phyloP scores from a whole-genome alignment of 2,888 invertebrate species.

The Hemithea aestivaria region DNA sequence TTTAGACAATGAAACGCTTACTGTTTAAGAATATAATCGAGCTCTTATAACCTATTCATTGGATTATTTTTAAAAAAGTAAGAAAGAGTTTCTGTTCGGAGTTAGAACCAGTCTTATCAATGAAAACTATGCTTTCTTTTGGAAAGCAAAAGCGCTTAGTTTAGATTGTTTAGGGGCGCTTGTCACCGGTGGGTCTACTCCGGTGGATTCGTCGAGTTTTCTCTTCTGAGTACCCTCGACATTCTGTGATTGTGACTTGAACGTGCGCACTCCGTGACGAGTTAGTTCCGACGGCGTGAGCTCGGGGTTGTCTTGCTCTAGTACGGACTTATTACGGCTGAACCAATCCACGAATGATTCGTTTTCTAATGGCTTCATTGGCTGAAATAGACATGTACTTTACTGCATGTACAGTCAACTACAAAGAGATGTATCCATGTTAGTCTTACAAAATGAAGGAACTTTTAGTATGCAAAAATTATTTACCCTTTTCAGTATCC shows the following conservation, averaged over 20 bases:
- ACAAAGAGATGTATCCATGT: no score
- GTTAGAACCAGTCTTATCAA: conserved; percentile 7
- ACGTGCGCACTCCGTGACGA: conserved; percentile 73
- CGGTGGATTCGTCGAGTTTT: conserved; percentile 52
- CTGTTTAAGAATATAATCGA: no score
- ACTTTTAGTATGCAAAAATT: no score
- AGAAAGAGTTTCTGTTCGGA: no score
- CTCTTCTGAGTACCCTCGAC: conserved; percentile 41
- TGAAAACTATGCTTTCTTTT: conserved; percentile 46
- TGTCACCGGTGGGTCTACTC: conserved; percentile 36
- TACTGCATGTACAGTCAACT: no score
- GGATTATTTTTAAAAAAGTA: no score
- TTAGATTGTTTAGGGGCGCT: conserved; percentile 70
- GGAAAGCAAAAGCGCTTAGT: conserved; percentile 69
- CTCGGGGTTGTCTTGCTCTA: conserved; percentile 79
- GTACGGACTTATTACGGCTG: conserved; percentile 70
- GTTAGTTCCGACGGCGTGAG: conserved; percentile 75
- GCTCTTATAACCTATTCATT: no score
- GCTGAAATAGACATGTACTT: conserved; percentile 35
- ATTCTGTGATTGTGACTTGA: conserved; percentile 59
- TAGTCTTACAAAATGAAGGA: no score
- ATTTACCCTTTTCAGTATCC: no score
- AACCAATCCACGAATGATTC: conserved; percentile 82
- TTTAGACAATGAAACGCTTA: no score
- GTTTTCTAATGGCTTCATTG: conserved; percentile 52